phyloP scores from a whole-genome alignment of 2,888 invertebrate genomes.

The Drosophila prolongata region DNA sequence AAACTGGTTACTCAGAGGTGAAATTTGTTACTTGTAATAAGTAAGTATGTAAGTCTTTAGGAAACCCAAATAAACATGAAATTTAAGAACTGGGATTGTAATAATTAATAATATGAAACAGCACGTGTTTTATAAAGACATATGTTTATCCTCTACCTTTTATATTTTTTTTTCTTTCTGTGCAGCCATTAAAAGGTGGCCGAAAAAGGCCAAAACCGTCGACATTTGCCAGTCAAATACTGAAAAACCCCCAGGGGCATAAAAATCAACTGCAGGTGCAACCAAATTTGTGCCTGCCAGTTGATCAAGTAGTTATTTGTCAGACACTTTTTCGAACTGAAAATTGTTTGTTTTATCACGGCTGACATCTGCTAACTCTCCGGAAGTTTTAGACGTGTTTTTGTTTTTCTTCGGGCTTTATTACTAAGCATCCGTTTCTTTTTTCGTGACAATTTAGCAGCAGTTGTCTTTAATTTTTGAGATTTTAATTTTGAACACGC shows the following conservation, averaged over 20 bases:
- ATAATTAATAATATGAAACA: no score
- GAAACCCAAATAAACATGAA: no score
- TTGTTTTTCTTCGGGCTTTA: conserved; percentile 32
- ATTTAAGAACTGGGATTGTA: no score
- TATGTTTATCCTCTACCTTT: no score
- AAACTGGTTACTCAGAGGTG: background rate
- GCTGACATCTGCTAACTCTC: conserved; percentile 20
- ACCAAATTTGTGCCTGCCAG: conserved; percentile 28
- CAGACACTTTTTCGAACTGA: conserved; percentile 15
- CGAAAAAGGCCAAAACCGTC: conserved; percentile 42
- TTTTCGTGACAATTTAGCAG: conserved; percentile 61
- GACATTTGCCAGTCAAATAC: conserved; percentile 38
- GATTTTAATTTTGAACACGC: conserved; percentile 55
- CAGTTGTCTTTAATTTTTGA: conserved; percentile 33
- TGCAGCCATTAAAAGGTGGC: conserved; percentile 41
- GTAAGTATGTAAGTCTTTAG: no score
- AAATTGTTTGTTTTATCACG: conserved; percentile 21
- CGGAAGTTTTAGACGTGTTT: conserved; percentile 60
- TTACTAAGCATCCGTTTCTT: conserved; percentile 46
- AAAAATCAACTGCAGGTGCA: conserved; percentile 48
- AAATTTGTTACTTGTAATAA: background rate
- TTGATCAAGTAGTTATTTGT: conserved; percentile 32
- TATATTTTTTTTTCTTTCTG: background rate
- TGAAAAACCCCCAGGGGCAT: conserved; percentile 22
- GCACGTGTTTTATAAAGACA: no score